Evolutionary conservation across 1,140 invertebrate genomes (phyloP), one percentile per base, ranked within the genome.

Genomic region (Achroia grisella): DNA sequence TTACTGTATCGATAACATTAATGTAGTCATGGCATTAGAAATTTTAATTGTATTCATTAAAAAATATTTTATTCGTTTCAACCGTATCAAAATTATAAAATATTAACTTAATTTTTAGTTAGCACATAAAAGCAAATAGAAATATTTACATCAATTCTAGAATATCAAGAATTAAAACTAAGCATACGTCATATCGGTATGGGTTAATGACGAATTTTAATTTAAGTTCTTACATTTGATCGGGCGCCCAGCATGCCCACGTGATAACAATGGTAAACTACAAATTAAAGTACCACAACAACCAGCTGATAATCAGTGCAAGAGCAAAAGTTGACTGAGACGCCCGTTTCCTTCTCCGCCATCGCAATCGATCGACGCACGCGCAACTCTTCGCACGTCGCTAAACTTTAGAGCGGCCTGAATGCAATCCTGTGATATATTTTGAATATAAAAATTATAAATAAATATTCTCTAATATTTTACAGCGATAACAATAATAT

Each of bases 191-290:
- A n/a, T n/a, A n/a, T n/a, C n/a, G n/a, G n/a, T n/a, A n/a, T n/a
- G n/a, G n/a, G n/a, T n/a, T 23, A 23, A 45, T 37, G 51, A 42
- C 48, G 43, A 55, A 37, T 49, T 54, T 50, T 56, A 51, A 64
- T 62, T 62, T 49, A 53, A 56, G 62, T 59, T 49, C 54, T 49
- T 51, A 60, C 51, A 62, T 39, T 56, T 34, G 46, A 36, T 30
- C 34, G 52, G 39, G 39, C 52, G 57, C 54, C 58, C 55, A 71
- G 48, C 30, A 34, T 40, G 40, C 60, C 67, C 70, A 73, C 71
- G 70, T 77, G 67, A 77, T 71, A 69, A 59, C 57, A 53, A 48
- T 71, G 67, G 79, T 75, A 80, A 79, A 79, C 59, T 71, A 76
- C 69, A 72, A 81, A 81, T 74, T 77, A 83, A 79, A 79, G 64